Evolutionary conservation across 2,113 vertebrate species (phyloP), one percentile per base, ranked within the genome.

Genomic region (Neolamprologus tretocephalus): DNA sequence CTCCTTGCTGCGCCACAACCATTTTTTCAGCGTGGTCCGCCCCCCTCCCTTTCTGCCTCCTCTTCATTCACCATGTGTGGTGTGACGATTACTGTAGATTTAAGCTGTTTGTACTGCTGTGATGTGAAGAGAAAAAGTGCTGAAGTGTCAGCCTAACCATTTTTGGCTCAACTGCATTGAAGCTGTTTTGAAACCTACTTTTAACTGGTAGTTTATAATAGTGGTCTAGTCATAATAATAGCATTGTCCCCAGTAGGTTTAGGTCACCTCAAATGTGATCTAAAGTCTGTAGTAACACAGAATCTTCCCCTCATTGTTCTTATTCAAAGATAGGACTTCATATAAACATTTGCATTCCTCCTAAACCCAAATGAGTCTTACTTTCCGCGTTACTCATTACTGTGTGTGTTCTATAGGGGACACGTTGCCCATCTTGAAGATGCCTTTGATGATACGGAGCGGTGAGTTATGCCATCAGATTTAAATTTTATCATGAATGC

Each of bases 341-440:
- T 79, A 83, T 80, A 33, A 79, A 87, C 63, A 89, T 89, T 73
- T 57, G 21, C 13, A 4, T 10, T 80, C 47, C 28, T 55, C 80
- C 58, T 12, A 49, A 86, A 45, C 28, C 26, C 19, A 16, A 8
- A 26, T 21, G 35, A 86, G 26, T 68, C 12, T 45, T 42, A 12
- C 13, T 53, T 87, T 75, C 49, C 54, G 3, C 16, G n/a, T 63
- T 63, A 63, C 86, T 89, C 28, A 87, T 55, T 23, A 3, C 55
- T 42, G 9, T 66, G 5, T 89, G 42, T 78, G n/a, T 55, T 14
- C 91, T 81, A 63, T 95, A 98, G 98, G 92, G 97, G 97, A 40
- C 97, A 97, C 90, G 89, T 97, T 9, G 89, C 97, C 83, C 97
- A 96, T 82, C 96, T 97, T 84, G 97, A 97, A 49, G 97, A 98